These are phyloP conservation scores for Drosophila pectinifera DNA, from an alignment of 1,140 invertebrate species.

Conservation along the genomic window DNA sequence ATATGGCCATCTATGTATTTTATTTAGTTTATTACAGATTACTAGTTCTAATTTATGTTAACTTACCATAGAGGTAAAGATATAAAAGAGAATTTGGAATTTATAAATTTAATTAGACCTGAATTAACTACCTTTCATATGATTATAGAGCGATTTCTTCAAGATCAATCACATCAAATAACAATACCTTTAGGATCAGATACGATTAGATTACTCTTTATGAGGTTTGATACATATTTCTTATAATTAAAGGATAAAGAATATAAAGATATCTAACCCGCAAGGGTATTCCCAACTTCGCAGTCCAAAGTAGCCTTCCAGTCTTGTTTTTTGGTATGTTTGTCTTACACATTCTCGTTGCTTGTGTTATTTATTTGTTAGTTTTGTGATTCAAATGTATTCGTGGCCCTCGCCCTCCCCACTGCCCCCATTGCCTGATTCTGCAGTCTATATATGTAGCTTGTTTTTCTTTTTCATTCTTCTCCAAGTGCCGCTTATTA, in stretches of 20 bases:
- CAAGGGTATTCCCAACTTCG: not conserved
- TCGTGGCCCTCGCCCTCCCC: conserved; percentile 17
- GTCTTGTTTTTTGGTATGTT: conserved; percentile 47
- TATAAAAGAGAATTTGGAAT: too few species aligned
- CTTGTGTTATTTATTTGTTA: conserved; percentile 81
- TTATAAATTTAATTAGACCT: too few species aligned
- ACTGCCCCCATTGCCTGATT: conserved; percentile 19
- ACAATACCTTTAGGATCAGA: too few species aligned
- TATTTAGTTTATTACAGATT: too few species aligned
- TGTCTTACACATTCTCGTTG: conserved; percentile 74
- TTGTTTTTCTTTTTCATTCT: conserved; percentile 50
- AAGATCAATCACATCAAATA: too few species aligned
- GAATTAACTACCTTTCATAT: too few species aligned
- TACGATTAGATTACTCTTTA: not conserved
- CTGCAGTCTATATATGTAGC: conserved; percentile 49
- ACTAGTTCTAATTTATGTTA: too few species aligned
- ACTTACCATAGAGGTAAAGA: too few species aligned
- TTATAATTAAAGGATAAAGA: not conserved
- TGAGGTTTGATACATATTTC: not conserved
- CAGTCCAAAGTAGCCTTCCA: not conserved
- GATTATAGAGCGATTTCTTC: too few species aligned
- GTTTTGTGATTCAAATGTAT: conserved; percentile 82
- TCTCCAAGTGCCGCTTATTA: conserved; percentile 79
- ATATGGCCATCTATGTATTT: too few species aligned
- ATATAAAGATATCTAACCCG: not conserved